These are phyloP conservation scores for Pseudotriccus pelzelni DNA, from an alignment of 2,797 vertebrate genomes.

Conservation along the genomic window DNA sequence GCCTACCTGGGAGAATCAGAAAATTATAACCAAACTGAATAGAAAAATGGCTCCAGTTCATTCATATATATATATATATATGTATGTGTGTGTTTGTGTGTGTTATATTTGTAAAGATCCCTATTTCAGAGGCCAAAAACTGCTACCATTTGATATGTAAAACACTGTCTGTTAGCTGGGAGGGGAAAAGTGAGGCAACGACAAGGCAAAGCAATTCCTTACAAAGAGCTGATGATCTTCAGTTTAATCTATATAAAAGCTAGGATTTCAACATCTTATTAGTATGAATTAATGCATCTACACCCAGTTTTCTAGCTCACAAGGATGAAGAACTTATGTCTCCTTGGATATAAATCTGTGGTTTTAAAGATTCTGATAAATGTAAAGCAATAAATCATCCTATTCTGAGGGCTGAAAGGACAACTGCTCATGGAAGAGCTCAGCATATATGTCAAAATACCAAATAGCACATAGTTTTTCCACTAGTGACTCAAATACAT, in stretches of 20 bases:
- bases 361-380: slow-evolving; percentile 15
- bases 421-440: too few relatives aligned
- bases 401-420: neutral
- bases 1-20: neutral
- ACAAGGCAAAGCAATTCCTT: neutral
- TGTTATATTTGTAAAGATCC: neutral
- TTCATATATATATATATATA: neutral
- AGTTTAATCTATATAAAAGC: neutral
- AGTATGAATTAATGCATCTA: neutral
- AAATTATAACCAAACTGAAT: neutral
- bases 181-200: neutral
- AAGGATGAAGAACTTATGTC: neutral
- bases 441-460: neutral
- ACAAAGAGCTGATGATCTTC: neutral
- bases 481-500: neutral
- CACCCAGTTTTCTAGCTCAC: neutral
- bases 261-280: neutral
- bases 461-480: neutral
- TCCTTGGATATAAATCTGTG: neutral
- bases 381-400: slow-evolving; percentile 18
- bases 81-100: too few relatives aligned
- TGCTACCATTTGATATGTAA: neutral
- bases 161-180: neutral
- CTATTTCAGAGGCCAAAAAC: neutral
- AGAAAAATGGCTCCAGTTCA: neutral